Percentiles rank a stretch among this genome's conserved stretches.
Conservation (phyloP, 2,113 vertebrate genomes). For the Okapia johnstoni region DNA sequence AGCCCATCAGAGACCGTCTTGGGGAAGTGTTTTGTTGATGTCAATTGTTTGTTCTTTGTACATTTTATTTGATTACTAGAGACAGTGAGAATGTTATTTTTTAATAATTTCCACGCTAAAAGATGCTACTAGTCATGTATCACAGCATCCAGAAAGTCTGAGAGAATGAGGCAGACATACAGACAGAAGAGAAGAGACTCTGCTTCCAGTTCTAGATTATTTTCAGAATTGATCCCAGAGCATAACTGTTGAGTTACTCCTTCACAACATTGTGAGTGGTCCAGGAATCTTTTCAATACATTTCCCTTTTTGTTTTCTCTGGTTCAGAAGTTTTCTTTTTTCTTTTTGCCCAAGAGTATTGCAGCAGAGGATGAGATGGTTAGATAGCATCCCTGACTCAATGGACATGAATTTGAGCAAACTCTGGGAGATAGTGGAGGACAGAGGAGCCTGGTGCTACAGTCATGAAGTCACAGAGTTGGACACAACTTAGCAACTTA, state of each 20-base stretch:
- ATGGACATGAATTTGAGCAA: not conserved
- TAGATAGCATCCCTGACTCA: not conserved
- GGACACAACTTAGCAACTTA: not conserved
- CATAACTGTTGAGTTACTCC: not conserved
- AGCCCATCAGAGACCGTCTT: not conserved
- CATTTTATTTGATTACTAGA: not conserved
- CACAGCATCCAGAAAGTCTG: not conserved
- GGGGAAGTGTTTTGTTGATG: too few relatives aligned
- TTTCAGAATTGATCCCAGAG: not conserved
- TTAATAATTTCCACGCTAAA: not conserved
- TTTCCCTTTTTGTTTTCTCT: not conserved
- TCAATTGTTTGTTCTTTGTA: not conserved
- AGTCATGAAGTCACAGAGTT: not conserved
- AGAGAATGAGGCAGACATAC: not conserved
- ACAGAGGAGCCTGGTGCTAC: not conserved
- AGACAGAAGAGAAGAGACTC: not conserved
- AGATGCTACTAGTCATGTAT: not conserved
- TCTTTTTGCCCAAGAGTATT: not conserved
- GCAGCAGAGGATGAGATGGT: not conserved
- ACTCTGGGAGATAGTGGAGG: not conserved
- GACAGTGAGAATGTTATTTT: not conserved
- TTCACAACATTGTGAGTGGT: not conserved
- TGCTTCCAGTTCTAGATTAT: not conserved
- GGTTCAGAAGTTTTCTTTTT: not conserved
- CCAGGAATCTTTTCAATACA: not conserved